Conservation (phyloP, 2,888 invertebrate genomes). For the Cerastis leucographa region DNA sequence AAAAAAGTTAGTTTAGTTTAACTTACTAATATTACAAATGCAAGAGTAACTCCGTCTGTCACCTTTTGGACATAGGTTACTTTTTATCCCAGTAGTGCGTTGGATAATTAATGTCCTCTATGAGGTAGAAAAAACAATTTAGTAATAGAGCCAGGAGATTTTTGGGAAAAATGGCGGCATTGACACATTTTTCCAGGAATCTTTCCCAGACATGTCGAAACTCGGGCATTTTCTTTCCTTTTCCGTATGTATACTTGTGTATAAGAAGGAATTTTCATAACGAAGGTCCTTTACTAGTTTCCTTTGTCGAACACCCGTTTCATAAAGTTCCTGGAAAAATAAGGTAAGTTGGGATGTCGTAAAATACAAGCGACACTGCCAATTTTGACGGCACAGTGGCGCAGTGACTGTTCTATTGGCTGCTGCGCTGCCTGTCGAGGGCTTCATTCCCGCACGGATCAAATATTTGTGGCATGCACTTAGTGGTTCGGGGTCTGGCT, state of each 20-base stretch:
- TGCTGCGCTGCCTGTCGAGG: background rate
- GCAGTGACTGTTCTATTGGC: background rate
- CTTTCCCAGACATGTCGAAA: background rate
- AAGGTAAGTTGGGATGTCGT: background rate
- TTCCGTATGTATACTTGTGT: background rate
- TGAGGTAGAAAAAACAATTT: background rate
- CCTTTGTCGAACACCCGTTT: background rate
- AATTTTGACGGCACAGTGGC: background rate
- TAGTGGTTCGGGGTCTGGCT: too few species aligned
- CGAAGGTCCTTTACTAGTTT: background rate
- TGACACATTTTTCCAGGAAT: background rate
- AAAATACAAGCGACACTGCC: background rate
- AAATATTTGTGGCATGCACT: too few species aligned
- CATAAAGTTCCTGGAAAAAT: background rate
- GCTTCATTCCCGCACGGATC: background rate
- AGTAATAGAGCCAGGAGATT: background rate
- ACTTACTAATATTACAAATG: background rate
- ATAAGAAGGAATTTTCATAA: background rate
- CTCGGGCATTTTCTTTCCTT: background rate
- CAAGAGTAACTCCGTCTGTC: background rate
- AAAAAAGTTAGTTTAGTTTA: too few species aligned
- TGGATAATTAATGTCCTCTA: background rate
- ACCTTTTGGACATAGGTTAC: background rate
- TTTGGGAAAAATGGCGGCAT: background rate
- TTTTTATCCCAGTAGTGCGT: background rate